Evolutionary conservation across 2,888 invertebrate species (phyloP).

Genomic region (Therioaphis trifolii): DNA sequence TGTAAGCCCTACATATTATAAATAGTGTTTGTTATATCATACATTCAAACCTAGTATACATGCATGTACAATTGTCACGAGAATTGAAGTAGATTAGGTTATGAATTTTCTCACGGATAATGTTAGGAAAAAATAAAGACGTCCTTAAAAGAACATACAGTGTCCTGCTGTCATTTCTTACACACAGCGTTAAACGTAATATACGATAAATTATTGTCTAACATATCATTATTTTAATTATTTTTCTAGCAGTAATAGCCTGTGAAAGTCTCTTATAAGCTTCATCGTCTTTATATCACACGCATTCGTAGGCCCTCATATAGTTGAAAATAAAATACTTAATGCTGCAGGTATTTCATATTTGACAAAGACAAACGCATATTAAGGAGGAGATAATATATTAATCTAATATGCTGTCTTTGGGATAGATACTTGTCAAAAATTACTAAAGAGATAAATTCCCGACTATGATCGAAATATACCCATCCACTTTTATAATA

Average conservation of each 20-base stretch:
- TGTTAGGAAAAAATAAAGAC: conserved; percentile 11
- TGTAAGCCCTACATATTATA: not conserved
- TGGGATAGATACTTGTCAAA: too few species aligned
- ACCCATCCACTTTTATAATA: conserved; percentile 6
- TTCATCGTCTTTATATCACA: not conserved
- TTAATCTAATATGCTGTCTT: too few species aligned
- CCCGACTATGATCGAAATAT: conserved; percentile 10
- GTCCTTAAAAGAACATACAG: conserved; percentile 19
- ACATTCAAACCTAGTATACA: too few species aligned
- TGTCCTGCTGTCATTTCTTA: not conserved
- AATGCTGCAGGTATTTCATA: not conserved
- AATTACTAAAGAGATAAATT: conserved; percentile 14
- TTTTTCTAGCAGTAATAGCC: not conserved
- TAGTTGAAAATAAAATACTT: not conserved
- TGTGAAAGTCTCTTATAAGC: not conserved
- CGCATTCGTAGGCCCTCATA: too few species aligned
- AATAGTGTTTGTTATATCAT: not conserved
- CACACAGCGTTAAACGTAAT: not conserved
- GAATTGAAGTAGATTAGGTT: conserved; percentile 25
- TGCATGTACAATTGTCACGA: not conserved
- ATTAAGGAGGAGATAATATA: not conserved
- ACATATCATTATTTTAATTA: conserved; percentile 25
- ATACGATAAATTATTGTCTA: conserved; percentile 18
- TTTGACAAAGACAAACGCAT: not conserved
- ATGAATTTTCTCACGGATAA: conserved; percentile 14